Percentiles rank a stretch among this genome's conserved stretches.
phyloP scores from a whole-genome alignment of 2,797 vertebrate species.

The Sebastiscus albofasciatus region DNA sequence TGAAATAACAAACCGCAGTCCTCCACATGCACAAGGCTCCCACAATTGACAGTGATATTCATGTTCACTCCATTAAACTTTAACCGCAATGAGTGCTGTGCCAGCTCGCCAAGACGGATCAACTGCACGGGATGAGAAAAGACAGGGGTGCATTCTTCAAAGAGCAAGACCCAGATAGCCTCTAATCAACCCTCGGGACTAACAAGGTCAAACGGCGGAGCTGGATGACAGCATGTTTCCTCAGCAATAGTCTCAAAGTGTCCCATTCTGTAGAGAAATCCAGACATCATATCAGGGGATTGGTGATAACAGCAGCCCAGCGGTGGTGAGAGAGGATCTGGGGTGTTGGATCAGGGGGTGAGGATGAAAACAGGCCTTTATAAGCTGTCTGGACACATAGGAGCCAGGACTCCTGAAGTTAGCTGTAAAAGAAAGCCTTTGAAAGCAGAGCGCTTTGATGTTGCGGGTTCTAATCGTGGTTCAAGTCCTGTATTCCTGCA shows the following conservation, averaged over 20 bases:
- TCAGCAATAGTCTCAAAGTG: constrained; percentile 83
- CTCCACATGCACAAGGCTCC: constrained; percentile 61
- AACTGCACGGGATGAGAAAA: constrained; percentile 68
- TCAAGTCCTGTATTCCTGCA: constrained; percentile 76
- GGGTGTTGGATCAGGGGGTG: constrained; percentile 85
- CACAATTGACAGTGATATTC: constrained; percentile 73
- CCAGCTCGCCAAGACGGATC: constrained; percentile 81
- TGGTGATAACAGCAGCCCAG: constrained; percentile 88
- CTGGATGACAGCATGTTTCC: constrained; percentile 80
- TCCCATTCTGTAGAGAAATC: constrained; percentile 85
- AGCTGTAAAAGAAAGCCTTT: constrained; percentile 86
- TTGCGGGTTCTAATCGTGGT: constrained; percentile 80
- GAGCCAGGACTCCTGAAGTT: constrained; percentile 85
- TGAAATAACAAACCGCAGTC: constrained; percentile 78
- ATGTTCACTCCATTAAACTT: constrained; percentile 78
- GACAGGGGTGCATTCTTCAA: constrained; percentile 74
- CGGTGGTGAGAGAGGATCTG: constrained; percentile 85
- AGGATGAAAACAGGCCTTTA: constrained; percentile 91
- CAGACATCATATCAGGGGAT: constrained; percentile 89
- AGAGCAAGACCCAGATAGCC: constrained; percentile 62
- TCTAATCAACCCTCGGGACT: constrained; percentile 70
- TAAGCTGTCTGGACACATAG: constrained; percentile 87
- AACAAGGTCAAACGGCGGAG: constrained; percentile 77
- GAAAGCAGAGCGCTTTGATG: constrained; percentile 86
- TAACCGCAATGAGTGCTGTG: constrained; percentile 66